These are phyloP conservation scores for Pseudococcus jackbeardsleyi DNA, from an alignment of 2,888 invertebrate genomes.

Conservation along the genomic window DNA sequence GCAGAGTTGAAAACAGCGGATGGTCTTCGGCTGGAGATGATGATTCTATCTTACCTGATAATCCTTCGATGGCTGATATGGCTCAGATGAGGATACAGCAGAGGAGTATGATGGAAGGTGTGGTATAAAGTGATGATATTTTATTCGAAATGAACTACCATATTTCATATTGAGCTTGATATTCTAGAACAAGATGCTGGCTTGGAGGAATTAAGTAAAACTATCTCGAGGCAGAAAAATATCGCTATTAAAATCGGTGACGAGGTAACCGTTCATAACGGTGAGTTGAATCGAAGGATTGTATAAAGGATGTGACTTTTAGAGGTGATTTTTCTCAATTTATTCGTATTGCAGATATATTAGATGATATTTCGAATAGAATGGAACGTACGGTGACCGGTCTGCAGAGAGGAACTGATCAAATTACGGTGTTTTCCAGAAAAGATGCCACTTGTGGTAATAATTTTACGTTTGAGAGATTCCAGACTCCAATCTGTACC, in stretches of 20 bases:
- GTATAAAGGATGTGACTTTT: not conserved
- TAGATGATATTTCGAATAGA: slow-evolving; percentile 82
- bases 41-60: slow-evolving; percentile 45
- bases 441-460: slow-evolving; percentile 81
- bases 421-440: slow-evolving; percentile 76
- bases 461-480: not conserved
- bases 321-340: not conserved
- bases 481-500: not conserved
- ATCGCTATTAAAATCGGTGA: slow-evolving; percentile 81
- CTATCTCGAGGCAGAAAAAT: slow-evolving; percentile 82
- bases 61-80: slow-evolving; percentile 13
- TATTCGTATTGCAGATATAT: slow-evolving; percentile 73
- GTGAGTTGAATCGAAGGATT: slow-evolving; percentile 70
- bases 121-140: not conserved
- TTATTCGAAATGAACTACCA: not conserved
- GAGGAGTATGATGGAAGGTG: slow-evolving; percentile 57
- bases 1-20: slow-evolving; percentile 16
- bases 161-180: not conserved
- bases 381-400: slow-evolving; percentile 81
- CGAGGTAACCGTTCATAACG: slow-evolving; percentile 85
- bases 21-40: slow-evolving; percentile 42
- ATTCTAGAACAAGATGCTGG: slow-evolving; percentile 81
- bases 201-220: slow-evolving; percentile 80
- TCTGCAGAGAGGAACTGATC: slow-evolving; percentile 77
- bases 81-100: slow-evolving; percentile 45